Base-by-base conservation (phyloP, 1,140 invertebrate genomes). In the Megalonaias nervosa region DNA sequence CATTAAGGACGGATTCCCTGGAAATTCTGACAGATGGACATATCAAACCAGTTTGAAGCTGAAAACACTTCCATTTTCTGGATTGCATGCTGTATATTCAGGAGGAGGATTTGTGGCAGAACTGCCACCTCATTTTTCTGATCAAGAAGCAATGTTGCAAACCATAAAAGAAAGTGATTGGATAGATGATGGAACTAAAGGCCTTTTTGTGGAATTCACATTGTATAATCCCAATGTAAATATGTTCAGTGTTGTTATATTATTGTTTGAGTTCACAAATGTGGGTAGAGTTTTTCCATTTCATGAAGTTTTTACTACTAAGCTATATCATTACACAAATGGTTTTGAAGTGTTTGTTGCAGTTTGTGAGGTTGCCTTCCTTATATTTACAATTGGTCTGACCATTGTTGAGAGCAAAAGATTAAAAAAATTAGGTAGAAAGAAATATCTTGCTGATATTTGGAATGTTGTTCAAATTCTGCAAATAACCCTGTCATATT, bases 151-250 rank as follows among this genome's bases (percentile, higher is more conserved):
- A 48, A 11, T 48, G 38, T 6, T 48, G 38, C 4, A 48, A 11
- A 48, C 38, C 38, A 48, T 48, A 0, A 48, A 48, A 48, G 38
- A 48, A 48, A 48, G 38, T 57, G 75, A 85, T 60, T 92, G 92
- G 92, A 89, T 92, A 23, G 92, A 92, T 76, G 69, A 83, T 17
- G 71, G 86, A 31, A 92, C 92, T 1, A 77, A 91, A 79, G 91
- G 90, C 5, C 82, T 92, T 16, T 88, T 92, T 70, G 82, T 91
- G 3, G 92, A 92, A 71, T 92, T 92, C 80, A 90, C 91, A 12
- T 84, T 90, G 0, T 92, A 92, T 77, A 92, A 92, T 81, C 89
- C 91, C 14, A 80, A 80, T 62, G 66, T 82, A 31, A 72, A 86
- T 55, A 59, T 84, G 48, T 84, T 84, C 71, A 77, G 67, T 64